Conservation (phyloP, 2,113 vertebrate species). For the Sander vitreus region DNA sequence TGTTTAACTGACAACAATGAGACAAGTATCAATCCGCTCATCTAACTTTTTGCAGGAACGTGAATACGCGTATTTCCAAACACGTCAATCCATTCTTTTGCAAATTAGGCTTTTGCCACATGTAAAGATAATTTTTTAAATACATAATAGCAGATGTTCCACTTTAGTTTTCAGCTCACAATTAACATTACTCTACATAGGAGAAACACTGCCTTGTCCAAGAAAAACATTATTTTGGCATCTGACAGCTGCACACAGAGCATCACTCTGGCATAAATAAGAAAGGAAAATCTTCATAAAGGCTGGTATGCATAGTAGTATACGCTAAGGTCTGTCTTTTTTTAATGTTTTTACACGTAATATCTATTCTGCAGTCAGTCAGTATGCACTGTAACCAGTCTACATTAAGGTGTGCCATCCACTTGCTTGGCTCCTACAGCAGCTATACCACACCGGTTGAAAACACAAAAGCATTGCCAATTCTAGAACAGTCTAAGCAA, state of each 20-base stretch:
- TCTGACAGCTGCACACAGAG: constrained; percentile 45
- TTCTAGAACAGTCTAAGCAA: constrained; percentile 28
- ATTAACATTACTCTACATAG: background rate
- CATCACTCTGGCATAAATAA: constrained; percentile 43
- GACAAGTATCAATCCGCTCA: background rate
- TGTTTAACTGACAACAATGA: background rate
- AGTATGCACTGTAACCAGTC: constrained; percentile 12
- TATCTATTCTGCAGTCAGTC: constrained; percentile 43
- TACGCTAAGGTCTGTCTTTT: constrained; percentile 28
- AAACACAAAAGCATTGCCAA: constrained; percentile 34
- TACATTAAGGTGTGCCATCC: constrained; percentile 25
- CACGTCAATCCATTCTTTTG: background rate
- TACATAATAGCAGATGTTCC: background rate
- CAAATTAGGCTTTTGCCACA: background rate
- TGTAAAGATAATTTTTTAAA: background rate
- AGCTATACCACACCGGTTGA: constrained; percentile 38
- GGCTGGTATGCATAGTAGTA: constrained; percentile 72
- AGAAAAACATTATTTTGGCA: constrained; percentile 59
- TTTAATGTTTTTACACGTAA: background rate
- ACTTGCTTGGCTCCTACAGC: constrained; percentile 40
- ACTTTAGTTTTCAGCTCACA: constrained; percentile 32
- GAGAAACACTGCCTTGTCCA: background rate
- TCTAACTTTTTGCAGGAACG: background rate
- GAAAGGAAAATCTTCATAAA: constrained; percentile 52
- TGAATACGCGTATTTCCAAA: background rate